Evolutionary conservation across 1,140 invertebrate genomes (phyloP), one percentile per base, ranked within the genome.

Genomic region (Dendroctonus ponderosae): DNA sequence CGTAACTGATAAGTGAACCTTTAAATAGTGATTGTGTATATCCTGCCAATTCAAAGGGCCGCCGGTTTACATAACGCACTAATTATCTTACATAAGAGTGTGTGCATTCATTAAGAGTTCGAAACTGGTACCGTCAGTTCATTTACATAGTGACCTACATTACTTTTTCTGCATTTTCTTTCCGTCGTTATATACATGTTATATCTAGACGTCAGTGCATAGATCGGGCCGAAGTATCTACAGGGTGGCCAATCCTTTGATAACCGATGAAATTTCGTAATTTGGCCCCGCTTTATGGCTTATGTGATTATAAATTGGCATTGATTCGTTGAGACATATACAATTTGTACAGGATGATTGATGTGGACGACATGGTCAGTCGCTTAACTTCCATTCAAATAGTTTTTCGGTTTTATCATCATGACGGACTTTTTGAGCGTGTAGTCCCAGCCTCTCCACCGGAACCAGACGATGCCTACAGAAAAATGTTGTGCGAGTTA

Each of bases 401-500:
- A 80, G 56, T 86, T 85, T 79, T 87, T 89, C 39, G 91, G 91
- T 78, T 91, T 89, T 73, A 95, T 95, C 91, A 94, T 93, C 91
- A 95, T 93, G 48, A 85, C 88, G 0, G 92, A 91, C 71, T 87
- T 89, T 78, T 94, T 94, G 62, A 96, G 78, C 8, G 92, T 94
- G 80, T 95, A 95, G 77, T 95, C 92, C 92, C 92, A 94, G 58
- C 92, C 92, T 82, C 91, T 87, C 92, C 92, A 95, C 70, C 92
- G 87, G 85, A 94, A 95, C 92, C 92, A 94, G 5, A 95, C 92
- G 70, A 95, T 94, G 72, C 91, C 89, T 91, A 78, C 37, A 76
- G 77, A 9, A 57, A 54, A 51, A 26, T 26, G 26, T 26, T 26
- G 26, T 26, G 26, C 26, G 26, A 26, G 26, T 26, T 26, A 26